Evolutionary conservation across 1,140 invertebrate species (phyloP).

Genomic region (Adoxophyes honmai): DNA sequence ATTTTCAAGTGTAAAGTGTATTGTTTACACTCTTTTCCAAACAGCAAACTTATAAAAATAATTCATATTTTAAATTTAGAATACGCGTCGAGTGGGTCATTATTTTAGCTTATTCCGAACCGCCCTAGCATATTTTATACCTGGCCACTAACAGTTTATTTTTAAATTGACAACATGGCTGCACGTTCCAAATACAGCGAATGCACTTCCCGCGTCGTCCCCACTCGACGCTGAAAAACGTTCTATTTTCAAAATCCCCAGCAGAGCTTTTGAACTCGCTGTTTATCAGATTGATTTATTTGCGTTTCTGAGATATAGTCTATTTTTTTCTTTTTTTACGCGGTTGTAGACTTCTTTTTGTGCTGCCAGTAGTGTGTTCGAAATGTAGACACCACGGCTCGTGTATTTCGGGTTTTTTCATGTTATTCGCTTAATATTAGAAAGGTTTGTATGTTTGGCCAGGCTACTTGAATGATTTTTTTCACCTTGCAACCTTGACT

Average conservation of each 20-base stretch:
- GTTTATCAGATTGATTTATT: conserved; percentile 11
- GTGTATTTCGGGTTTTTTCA: background rate
- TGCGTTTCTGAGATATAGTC: background rate
- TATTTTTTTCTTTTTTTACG: background rate
- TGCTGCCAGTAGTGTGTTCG: background rate
- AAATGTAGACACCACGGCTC: background rate
- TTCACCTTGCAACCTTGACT: no score
- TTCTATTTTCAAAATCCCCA: conserved; percentile 8
- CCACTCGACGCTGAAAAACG: background rate
- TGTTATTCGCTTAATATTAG: no score
- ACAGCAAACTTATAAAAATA: no score
- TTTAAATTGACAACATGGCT: background rate
- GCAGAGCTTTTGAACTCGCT: background rate
- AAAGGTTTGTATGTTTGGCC: no score
- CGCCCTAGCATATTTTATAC: no score
- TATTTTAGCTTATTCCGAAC: no score
- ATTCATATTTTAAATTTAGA: no score
- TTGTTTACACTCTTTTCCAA: no score
- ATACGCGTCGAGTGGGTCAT: no score
- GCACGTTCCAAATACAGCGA: background rate
- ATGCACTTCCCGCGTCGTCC: background rate
- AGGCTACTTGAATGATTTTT: no score
- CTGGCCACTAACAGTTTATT: background rate
- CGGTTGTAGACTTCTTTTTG: background rate
- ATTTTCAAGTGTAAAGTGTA: no score